Evolutionary conservation across 2,888 invertebrate genomes (phyloP), one percentile per base, ranked within the genome.

Genomic region (Morpho helenor): DNA sequence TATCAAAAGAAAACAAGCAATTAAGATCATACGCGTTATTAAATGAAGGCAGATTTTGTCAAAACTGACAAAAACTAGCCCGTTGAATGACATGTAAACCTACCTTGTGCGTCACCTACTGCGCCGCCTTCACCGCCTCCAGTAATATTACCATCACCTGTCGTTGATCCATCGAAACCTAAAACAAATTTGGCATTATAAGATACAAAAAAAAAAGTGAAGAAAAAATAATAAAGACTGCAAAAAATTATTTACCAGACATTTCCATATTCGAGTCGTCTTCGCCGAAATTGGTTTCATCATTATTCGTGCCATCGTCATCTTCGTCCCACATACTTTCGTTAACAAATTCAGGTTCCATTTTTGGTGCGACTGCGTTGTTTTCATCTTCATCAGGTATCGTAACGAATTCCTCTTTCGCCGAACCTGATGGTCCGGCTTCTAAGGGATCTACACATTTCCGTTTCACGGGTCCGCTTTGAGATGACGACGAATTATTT

Each of bases 261-360:
- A 93, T 92, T 80, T 93, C 93, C 81, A 93, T 93, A 75, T 93
- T 93, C 2, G 93, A 91, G 78, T 93, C 93, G 60, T 93, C 93
- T 82, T 93, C 93, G 72, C 93, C 93, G 69, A 93, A 93, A 71
- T 91, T 91, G 0, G 92, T 88, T 74, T 93, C 93, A 70, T 93
- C 93, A 71, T 93, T 93, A 61, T 92, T 92, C 40, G 92, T 84
- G 70, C 92, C 93, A 67, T 92, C 93, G 67, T 93, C 93, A 64
- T 92, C 93, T 61, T 91, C 91, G 64, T 91, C 91, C 90, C 91
- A 91, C 86, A 91, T 84, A 64, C 91, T 88, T 75, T 93, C 93
- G 64, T 93, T 93, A 48, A 92, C 89, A 79, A 93, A 93, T 82
- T 93, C 93, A 0, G 93, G 93, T 91, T 93, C 93, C 79, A 93